A percentile compares a stretch with the other conserved stretches of the same genome.
These are phyloP conservation scores for Rapana venosa DNA, from an alignment of 2,888 invertebrate genomes.

Conservation along the genomic window DNA sequence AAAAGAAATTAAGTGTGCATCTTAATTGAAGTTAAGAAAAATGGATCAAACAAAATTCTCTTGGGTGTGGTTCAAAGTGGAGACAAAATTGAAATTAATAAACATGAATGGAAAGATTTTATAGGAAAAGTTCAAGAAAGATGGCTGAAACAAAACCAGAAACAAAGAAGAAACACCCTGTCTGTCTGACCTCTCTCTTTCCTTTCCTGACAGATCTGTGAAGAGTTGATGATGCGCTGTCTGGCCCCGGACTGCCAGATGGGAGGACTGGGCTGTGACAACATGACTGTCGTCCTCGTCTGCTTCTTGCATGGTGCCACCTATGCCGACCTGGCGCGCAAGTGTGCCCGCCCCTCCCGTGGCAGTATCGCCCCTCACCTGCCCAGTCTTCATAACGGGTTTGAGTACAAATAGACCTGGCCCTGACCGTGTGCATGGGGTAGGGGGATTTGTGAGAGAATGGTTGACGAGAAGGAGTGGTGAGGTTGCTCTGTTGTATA, in stretches of 20 bases:
- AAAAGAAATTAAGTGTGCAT: too few species aligned
- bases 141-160: too few species aligned
- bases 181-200: neutral
- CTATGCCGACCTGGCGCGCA: slow-evolving; percentile 77
- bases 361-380: slow-evolving; percentile 64
- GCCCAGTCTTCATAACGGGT: slow-evolving; percentile 52
- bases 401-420: slow-evolving; percentile 49
- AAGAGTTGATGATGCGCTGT: slow-evolving; percentile 94
- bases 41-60: too few species aligned
- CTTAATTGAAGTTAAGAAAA: too few species aligned
- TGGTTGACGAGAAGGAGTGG: neutral
- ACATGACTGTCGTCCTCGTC: slow-evolving; percentile 97
- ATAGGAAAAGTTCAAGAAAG: too few species aligned
- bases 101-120: too few species aligned
- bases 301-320: slow-evolving; percentile 84
- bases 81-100: too few species aligned
- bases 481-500: slow-evolving; percentile 1
- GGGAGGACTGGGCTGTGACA: slow-evolving; percentile 98
- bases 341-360: slow-evolving; percentile 70
- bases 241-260: slow-evolving; percentile 97
- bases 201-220: slow-evolving; percentile 86
- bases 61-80: too few species aligned
- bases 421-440: neutral
- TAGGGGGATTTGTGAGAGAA: neutral
- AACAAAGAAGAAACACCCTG: too few species aligned